phyloP scores from a whole-genome alignment of 2,113 vertebrate species.

The Gopherus evgoodei region DNA sequence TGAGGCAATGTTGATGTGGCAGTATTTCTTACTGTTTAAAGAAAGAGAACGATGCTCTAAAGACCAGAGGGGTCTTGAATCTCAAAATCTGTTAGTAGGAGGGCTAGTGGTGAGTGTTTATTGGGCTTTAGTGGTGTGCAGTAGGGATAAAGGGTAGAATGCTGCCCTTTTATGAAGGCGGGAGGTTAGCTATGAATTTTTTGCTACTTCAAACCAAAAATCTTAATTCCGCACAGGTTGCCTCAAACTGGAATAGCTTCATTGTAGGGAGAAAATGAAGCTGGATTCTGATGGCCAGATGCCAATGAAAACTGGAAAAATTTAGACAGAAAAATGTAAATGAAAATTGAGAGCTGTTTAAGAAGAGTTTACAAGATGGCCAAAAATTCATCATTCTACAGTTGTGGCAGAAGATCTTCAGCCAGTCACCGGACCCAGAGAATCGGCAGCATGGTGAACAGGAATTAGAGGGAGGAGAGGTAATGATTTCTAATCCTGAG shows the following conservation, averaged over 20 bases:
- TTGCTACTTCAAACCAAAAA: neutral
- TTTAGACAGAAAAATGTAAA: neutral
- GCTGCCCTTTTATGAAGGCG: neutral
- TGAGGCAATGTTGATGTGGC: neutral
- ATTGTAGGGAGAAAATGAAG: neutral
- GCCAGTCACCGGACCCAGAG: neutral
- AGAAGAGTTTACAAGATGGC: neutral
- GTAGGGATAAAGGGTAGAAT: neutral
- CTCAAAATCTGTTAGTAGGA: neutral
- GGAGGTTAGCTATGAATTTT: neutral
- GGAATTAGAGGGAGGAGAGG: neutral
- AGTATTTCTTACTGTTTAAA: neutral
- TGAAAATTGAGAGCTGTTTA: slow-evolving; percentile 27
- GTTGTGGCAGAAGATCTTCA: neutral
- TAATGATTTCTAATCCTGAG: neutral
- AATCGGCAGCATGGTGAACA: neutral
- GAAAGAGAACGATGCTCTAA: neutral
- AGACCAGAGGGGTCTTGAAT: neutral
- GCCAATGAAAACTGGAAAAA: neutral
- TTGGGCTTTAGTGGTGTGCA: neutral
- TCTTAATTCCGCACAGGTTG: neutral
- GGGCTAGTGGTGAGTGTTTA: neutral
- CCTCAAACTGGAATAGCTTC: neutral
- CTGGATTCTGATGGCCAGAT: neutral
- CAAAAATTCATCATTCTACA: neutral